A percentile compares a stretch with the other conserved stretches of the same genome.
phyloP scores from a whole-genome alignment of 2,113 vertebrate genomes.

The Probosciger aterrimus region DNA sequence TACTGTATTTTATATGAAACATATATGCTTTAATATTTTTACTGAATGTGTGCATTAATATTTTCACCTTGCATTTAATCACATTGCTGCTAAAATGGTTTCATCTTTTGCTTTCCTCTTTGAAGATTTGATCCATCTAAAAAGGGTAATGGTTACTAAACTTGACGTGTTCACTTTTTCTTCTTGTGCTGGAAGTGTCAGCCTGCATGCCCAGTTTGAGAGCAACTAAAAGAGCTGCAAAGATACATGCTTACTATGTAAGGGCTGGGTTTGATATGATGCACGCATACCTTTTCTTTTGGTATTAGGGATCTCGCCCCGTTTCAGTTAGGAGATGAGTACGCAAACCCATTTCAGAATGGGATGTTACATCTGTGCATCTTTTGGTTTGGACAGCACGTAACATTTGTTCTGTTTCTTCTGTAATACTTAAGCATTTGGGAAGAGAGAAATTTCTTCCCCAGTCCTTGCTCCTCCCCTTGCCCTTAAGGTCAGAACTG shows the following conservation, averaged over 20 bases:
- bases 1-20: slow-evolving; percentile 94
- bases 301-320: not conserved
- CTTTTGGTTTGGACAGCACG: not conserved
- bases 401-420: not conserved
- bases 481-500: not conserved
- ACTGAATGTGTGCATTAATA: slow-evolving; percentile 68
- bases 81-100: slow-evolving; percentile 87
- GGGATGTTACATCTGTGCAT: not conserved
- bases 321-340: not conserved
- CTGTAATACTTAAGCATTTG: not conserved
- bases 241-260: not conserved
- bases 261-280: not conserved
- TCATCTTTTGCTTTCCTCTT: slow-evolving; percentile 60
- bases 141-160: not conserved
- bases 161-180: slow-evolving; percentile 13
- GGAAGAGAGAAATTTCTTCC: not conserved
- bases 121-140: slow-evolving; percentile 27
- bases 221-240: not conserved
- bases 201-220: not conserved
- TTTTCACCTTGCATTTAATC: slow-evolving; percentile 85
- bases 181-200: slow-evolving; percentile 11
- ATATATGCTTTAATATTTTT: slow-evolving; percentile 75
- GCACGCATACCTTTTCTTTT: not conserved
- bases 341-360: not conserved
- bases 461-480: not conserved